phyloP scores from a whole-genome alignment of 2,797 vertebrate species.

The Monodelphis domestica region DNA sequence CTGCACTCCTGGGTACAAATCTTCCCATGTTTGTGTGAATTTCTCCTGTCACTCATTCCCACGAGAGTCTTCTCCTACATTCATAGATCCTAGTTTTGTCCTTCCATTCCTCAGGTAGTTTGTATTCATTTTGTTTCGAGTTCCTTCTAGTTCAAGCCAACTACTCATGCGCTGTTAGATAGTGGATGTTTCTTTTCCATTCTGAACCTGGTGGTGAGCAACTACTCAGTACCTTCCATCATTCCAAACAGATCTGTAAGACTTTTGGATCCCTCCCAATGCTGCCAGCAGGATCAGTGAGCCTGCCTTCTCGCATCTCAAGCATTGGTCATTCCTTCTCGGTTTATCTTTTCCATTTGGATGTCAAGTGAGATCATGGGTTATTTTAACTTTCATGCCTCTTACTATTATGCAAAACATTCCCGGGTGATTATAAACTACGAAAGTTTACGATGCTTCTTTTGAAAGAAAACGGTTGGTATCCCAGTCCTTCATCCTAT shows the following conservation, averaged over 20 bases:
- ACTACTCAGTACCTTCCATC: not conserved
- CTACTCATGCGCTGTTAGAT: not conserved
- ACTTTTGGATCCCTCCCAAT: not conserved
- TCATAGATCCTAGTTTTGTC: not conserved
- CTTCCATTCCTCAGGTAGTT: not conserved
- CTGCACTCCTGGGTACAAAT: not conserved
- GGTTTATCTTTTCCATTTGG: not conserved
- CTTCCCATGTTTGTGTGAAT: not conserved
- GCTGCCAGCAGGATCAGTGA: not conserved
- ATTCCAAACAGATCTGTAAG: not conserved
- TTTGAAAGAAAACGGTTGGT: not conserved
- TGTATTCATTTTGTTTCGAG: not conserved
- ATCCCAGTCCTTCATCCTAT: not conserved
- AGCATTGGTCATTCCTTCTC: not conserved
- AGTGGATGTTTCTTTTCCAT: not conserved
- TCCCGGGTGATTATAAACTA: not conserved
- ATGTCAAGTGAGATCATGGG: not conserved
- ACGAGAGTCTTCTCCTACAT: not conserved
- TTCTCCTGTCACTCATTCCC: not conserved
- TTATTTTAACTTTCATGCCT: not conserved
- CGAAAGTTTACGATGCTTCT: not conserved
- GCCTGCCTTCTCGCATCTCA: not conserved
- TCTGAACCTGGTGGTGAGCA: not conserved
- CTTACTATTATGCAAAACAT: not conserved
- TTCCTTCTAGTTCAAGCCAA: not conserved